Conservation (phyloP, 1,140 invertebrate species). For the Plectus sambesii region DNA sequence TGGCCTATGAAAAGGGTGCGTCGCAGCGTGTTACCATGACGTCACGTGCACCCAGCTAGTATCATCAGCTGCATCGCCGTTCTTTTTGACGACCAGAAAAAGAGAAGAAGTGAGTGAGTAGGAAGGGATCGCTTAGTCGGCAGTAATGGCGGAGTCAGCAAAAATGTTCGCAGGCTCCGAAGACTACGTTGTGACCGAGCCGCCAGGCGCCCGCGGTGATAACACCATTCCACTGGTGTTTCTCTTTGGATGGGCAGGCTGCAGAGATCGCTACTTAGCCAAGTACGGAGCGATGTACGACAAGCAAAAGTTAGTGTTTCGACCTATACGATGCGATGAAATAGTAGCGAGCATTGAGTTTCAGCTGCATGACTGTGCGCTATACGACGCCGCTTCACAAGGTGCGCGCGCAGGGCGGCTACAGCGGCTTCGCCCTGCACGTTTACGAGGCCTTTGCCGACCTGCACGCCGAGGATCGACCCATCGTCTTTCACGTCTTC, state of each 20-base stretch:
- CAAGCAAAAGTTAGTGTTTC: slow-evolving; percentile 55
- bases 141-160: too few relatives aligned
- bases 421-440: slow-evolving; percentile 57
- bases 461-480: slow-evolving; percentile 58
- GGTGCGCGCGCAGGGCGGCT: slow-evolving; percentile 56
- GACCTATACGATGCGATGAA: slow-evolving; percentile 6
- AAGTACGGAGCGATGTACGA: slow-evolving; percentile 69
- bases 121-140: too few relatives aligned
- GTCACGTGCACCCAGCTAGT: too few relatives aligned
- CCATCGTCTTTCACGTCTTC: slow-evolving; percentile 66
- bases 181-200: too few relatives aligned
- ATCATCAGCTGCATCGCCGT: too few relatives aligned
- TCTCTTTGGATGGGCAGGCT: slow-evolving; percentile 65
- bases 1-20: too few relatives aligned
- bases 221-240: slow-evolving; percentile 63
- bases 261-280: slow-evolving; percentile 61
- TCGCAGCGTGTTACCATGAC: too few relatives aligned
- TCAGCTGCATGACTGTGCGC: slow-evolving; percentile 61
- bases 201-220: too few relatives aligned
- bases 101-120: too few relatives aligned
- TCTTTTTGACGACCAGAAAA: too few relatives aligned
- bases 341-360: slow-evolving; percentile 29
- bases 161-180: too few relatives aligned
- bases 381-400: slow-evolving; percentile 61
- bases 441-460: slow-evolving; percentile 56